These are phyloP conservation scores for Gasteruption jaculator DNA, from an alignment of 2,888 invertebrate species.

Conservation along the genomic window DNA sequence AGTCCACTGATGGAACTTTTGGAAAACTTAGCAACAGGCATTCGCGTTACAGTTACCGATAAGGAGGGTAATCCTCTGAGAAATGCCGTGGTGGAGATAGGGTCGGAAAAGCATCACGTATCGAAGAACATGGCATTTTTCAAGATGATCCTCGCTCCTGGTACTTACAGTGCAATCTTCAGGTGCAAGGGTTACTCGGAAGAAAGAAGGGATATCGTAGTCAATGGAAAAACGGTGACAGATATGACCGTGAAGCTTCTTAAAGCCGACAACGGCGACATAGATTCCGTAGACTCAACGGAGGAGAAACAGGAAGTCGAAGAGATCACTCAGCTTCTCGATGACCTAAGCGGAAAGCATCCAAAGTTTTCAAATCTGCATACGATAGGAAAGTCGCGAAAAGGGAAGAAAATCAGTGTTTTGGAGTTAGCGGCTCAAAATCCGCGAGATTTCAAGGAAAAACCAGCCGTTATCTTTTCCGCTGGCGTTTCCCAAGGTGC, in stretches of 20 bases:
- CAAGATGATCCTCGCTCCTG: slow-evolving; percentile 67
- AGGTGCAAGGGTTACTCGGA: slow-evolving; percentile 61
- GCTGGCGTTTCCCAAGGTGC: slow-evolving; percentile 39
- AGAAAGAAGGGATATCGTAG: slow-evolving; percentile 50
- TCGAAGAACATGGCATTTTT: slow-evolving; percentile 68
- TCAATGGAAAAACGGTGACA: slow-evolving; percentile 49
- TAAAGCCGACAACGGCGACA: slow-evolving; percentile 17
- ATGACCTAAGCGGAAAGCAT: slow-evolving; percentile 39
- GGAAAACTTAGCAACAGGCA: slow-evolving; percentile 37
- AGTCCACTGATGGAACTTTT: slow-evolving; percentile 41
- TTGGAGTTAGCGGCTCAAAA: slow-evolving; percentile 36
- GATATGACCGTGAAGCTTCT: slow-evolving; percentile 42
- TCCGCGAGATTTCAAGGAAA: slow-evolving; percentile 21
- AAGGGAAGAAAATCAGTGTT: slow-evolving; percentile 33
- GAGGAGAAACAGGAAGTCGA: slow-evolving; percentile 13
- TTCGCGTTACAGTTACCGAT: slow-evolving; percentile 57
- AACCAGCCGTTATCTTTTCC: slow-evolving; percentile 39
- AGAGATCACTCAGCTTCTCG: slow-evolving; percentile 29
- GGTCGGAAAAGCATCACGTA: slow-evolving; percentile 60
- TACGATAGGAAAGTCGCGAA: slow-evolving; percentile 32
- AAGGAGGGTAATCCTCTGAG: slow-evolving; percentile 61
- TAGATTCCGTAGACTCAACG: slow-evolving; percentile 4
- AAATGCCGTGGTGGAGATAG: slow-evolving; percentile 68
- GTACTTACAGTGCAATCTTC: slow-evolving; percentile 62
- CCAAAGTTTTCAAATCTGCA: slow-evolving; percentile 37